Evolutionary conservation across 2,113 vertebrate species (phyloP).

Genomic region (Ceyx cyanopectus): DNA sequence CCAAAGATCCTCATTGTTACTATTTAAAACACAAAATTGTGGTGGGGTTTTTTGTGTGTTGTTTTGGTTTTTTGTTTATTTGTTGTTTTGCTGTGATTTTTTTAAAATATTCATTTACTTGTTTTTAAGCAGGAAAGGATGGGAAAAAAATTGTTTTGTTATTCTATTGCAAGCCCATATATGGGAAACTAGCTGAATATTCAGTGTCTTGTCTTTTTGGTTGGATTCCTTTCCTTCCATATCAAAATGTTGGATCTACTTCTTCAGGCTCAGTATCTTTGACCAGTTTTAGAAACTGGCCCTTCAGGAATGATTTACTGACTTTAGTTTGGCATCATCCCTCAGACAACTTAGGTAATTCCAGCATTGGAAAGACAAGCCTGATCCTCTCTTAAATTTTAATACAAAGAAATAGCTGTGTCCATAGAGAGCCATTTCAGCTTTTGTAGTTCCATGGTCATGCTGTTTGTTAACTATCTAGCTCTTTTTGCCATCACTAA

Average conservation of each 20-base stretch:
- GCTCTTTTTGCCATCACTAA: neutral
- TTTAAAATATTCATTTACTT: no score
- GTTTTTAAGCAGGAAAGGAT: no score
- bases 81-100: neutral
- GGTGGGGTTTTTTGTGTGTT: no score
- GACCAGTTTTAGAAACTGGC: neutral
- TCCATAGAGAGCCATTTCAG: neutral
- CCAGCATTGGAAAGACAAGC: neutral
- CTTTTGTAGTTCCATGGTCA: neutral
- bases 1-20: neutral
- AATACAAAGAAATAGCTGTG: neutral
- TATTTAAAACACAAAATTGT: neutral
- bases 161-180: neutral
- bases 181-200: neutral
- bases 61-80: no score
- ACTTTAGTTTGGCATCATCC: neutral
- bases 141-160: no score
- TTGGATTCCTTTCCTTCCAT: neutral
- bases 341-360: neutral
- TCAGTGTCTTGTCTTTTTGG: neutral
- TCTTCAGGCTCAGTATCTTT: neutral
- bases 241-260: neutral
- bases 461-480: neutral
- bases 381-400: neutral
- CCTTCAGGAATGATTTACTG: neutral